These are phyloP conservation scores for Pseudomyrmex concolor DNA, from an alignment of 1,140 invertebrate genomes.

Conservation along the genomic window DNA sequence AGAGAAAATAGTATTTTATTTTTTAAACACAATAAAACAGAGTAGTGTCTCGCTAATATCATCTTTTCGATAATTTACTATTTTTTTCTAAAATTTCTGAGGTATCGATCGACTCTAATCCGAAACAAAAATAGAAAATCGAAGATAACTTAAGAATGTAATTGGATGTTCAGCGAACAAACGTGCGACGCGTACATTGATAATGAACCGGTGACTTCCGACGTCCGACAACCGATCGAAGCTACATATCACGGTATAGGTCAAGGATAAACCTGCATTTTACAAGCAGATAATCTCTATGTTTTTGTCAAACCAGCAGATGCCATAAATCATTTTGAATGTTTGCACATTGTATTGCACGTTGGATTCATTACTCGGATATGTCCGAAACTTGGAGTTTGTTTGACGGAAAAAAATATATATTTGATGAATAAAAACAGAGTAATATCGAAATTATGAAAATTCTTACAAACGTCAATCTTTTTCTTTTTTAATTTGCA, in stretches of 20 bases:
- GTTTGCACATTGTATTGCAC: neutral
- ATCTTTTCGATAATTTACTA: too few species aligned
- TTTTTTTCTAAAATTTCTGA: too few species aligned
- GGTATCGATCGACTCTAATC: neutral
- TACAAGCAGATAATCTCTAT: conserved; percentile 32
- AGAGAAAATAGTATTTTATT: neutral
- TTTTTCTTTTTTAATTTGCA: neutral
- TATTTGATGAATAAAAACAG: too few species aligned
- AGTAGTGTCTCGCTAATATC: too few species aligned
- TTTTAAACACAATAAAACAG: too few species aligned
- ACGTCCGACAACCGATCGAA: conserved; percentile 60
- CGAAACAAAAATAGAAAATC: neutral
- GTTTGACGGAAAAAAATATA: too few species aligned
- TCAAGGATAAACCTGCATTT: conserved; percentile 69
- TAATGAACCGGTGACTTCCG: conserved; percentile 59
- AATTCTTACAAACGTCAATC: neutral
- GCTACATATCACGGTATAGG: conserved; percentile 53
- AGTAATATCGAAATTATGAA: neutral
- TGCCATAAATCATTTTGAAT: conserved; percentile 50
- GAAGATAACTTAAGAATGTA: neutral
- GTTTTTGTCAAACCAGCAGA: conserved; percentile 19
- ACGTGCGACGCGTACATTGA: neutral
- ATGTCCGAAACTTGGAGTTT: too few species aligned
- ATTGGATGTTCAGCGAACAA: neutral
- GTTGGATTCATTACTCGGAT: neutral